Conservation (phyloP, 2,797 vertebrate species). For the Lateolabrax maculatus region DNA sequence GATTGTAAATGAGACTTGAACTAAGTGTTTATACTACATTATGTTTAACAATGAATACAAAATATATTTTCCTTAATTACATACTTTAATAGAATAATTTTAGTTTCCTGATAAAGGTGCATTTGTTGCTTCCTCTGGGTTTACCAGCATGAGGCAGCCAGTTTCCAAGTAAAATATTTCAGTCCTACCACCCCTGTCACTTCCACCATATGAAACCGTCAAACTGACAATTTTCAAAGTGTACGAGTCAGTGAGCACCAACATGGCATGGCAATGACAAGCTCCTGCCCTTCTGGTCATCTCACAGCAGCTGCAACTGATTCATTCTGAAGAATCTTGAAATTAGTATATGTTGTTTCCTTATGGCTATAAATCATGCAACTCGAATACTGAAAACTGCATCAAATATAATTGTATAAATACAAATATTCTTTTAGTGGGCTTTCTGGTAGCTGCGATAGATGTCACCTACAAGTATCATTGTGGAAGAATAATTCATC, state of each 20-base stretch:
- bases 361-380: neutral
- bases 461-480: conserved; percentile 5
- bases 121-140: conserved; percentile 1
- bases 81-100: neutral
- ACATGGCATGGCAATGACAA: conserved; percentile 13
- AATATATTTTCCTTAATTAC: neutral
- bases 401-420: neutral
- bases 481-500: conserved; percentile 32
- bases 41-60: neutral
- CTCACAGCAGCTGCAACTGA: neutral
- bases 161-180: conserved; percentile 25
- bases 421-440: neutral
- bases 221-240: conserved; percentile 36
- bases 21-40: neutral
- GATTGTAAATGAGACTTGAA: neutral
- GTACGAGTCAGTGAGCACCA: conserved; percentile 26
- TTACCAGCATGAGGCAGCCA: conserved; percentile 1
- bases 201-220: conserved; percentile 29
- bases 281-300: conserved; percentile 10
- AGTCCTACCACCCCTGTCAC: conserved; percentile 30
- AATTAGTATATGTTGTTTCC: neutral
- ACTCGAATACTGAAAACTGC: neutral
- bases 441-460: neutral
- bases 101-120: neutral
- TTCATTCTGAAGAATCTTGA: neutral